Evolutionary conservation across 2,888 invertebrate genomes (phyloP), one percentile per base, ranked within the genome.

Genomic region (Minunthozetes semirufus): DNA sequence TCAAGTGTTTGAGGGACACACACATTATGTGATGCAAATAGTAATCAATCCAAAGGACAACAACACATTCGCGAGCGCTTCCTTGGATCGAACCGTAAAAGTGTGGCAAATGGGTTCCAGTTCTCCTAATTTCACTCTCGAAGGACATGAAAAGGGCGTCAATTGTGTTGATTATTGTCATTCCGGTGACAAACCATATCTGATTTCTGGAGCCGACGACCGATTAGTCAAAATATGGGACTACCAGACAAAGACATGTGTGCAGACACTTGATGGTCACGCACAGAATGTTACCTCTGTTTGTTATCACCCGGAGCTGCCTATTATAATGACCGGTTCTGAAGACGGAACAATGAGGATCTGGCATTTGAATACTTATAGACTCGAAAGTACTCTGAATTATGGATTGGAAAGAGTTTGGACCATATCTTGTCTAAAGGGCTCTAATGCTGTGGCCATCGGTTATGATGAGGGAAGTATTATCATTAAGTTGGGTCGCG

Each of bases 121-220:
- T n/a, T 90, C 90, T 19, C 94, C 98, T 0, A 99, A 99, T 85
- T 99, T 99, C 84, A 98, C 99, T 0, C 85, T 99, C 38, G 98
- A 99, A 81, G 98, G 86, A 0, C 99, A 99, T 81, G 97, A 97
- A 80, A 98, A 98, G 82, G 99, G 99, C 33, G 95, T 98, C 0
- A 99, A 99, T 83, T 98, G 98, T 84, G 94, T 99, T 0, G 98
- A 99, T 84, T 99, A 99, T 82, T 99, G 99, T 82, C 93, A 96
- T 81, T 98, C 96, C 9, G 98, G 97, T 6, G 99, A 99, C 82
- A 99, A 99, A 81, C 99, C 99, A 0, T 99, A 99, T 83, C 86
- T 99, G 73, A 98, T 97, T 81, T 98, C 98, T 72, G 99, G 99
- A 2, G 98, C 98, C 38, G 99, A 99, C 83, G 99, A 99, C 84